Percentiles rank a stretch among this genome's conserved stretches.
phyloP scores from a whole-genome alignment of 1,140 invertebrate species.

The Lamellibrachia luymesi region DNA sequence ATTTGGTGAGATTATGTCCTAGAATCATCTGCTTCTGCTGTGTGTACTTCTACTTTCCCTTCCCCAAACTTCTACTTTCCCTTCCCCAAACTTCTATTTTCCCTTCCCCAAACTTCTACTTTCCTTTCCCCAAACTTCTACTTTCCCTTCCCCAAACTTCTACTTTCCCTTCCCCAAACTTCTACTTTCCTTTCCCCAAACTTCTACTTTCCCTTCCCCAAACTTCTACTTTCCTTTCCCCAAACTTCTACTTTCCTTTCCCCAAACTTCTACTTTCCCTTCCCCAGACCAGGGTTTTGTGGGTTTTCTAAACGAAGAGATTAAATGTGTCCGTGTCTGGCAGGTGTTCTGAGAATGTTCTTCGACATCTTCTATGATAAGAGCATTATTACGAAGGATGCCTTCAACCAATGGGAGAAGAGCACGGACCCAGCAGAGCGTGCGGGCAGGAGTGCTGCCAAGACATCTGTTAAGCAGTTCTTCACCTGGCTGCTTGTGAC shows the following conservation, averaged over 20 bases:
- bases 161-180: slow-evolving; percentile 22
- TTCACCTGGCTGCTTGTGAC: slow-evolving; percentile 63
- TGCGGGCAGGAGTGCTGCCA: slow-evolving; percentile 64
- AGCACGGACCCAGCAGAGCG: slow-evolving; percentile 59
- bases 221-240: slow-evolving; percentile 13
- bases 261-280: neutral
- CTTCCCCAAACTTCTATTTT: too few species aligned
- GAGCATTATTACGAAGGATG: slow-evolving; percentile 64
- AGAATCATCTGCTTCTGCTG: too few species aligned
- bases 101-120: too few species aligned
- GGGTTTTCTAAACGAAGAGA: neutral
- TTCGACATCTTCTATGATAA: slow-evolving; percentile 64
- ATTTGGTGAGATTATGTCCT: too few species aligned
- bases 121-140: neutral
- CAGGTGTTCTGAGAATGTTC: slow-evolving; percentile 60
- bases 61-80: too few species aligned
- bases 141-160: neutral
- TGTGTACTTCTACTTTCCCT: too few species aligned
- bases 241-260: slow-evolving; percentile 16
- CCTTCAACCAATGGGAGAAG: slow-evolving; percentile 64
- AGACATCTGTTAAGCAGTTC: slow-evolving; percentile 63
- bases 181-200: neutral
- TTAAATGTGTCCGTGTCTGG: neutral
- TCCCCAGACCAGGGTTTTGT: neutral
- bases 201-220: neutral